A percentile compares a stretch with the other conserved stretches of the same genome.
phyloP scores from a whole-genome alignment of 2,888 invertebrate species.

The Matsumyia berberina region DNA sequence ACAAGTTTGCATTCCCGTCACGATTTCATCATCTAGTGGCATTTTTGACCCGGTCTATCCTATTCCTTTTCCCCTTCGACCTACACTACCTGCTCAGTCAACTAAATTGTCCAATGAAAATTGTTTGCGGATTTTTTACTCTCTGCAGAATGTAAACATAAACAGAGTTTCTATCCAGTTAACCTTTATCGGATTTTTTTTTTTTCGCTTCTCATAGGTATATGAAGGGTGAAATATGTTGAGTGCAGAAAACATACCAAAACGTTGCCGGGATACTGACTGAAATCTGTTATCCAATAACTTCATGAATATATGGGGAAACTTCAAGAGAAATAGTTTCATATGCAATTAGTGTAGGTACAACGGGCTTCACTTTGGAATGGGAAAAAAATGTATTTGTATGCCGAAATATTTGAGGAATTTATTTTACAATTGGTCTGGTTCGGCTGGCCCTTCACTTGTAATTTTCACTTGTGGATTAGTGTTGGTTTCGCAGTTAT shows the following conservation, averaged over 20 bases:
- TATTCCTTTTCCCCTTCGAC: slow-evolving; percentile 8
- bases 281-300: not conserved
- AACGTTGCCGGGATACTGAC: not conserved
- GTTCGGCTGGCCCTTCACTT: too few species aligned
- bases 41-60: slow-evolving; percentile 18
- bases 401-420: too few species aligned
- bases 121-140: slow-evolving; percentile 22
- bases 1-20: slow-evolving; percentile 38
- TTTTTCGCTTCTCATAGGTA: not conserved
- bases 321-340: not conserved
- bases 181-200: slow-evolving; percentile 1
- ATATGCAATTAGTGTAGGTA: slow-evolving; percentile 18
- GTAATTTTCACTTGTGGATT: too few species aligned
- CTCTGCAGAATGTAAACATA: slow-evolving; percentile 27
- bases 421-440: too few species aligned
- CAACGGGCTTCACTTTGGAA: not conserved
- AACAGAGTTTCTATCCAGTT: slow-evolving; percentile 24
- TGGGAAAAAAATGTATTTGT: too few species aligned
- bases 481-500: too few species aligned
- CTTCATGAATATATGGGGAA: not conserved
- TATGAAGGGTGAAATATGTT: too few species aligned
- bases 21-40: slow-evolving; percentile 38
- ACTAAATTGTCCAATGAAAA: slow-evolving; percentile 18
- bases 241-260: not conserved
- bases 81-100: slow-evolving; percentile 1